Percentiles rank a stretch among this genome's conserved stretches.
These are phyloP conservation scores for Callimorpha dominula DNA, from an alignment of 2,888 invertebrate genomes.

Conservation along the genomic window DNA sequence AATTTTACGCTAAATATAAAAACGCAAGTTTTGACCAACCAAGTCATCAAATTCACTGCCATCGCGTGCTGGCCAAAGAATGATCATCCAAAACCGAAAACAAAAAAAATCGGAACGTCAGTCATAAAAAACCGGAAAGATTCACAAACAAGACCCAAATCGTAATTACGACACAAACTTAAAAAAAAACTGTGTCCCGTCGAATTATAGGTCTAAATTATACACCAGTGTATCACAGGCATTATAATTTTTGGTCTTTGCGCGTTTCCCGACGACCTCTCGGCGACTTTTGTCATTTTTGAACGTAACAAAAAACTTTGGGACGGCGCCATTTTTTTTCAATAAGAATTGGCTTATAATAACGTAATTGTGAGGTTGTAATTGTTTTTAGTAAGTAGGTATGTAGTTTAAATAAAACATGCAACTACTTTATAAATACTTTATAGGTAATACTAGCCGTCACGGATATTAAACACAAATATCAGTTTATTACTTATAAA, in stretches of 20 bases:
- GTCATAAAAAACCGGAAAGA: constrained; percentile 65
- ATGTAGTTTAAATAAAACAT: not conserved
- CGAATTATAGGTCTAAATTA: constrained; percentile 80
- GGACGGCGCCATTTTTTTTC: constrained; percentile 51
- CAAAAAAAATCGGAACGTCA: constrained; percentile 49
- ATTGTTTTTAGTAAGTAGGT: constrained; percentile 4
- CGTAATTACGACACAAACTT: constrained; percentile 63
- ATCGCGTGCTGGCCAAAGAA: constrained; percentile 18
- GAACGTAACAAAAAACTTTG: constrained; percentile 50
- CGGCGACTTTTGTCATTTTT: constrained; percentile 68
- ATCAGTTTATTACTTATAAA: not conserved
- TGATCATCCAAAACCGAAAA: not conserved
- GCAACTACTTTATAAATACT: not conserved
- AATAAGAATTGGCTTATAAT: constrained; percentile 33
- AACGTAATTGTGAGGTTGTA: constrained; percentile 36
- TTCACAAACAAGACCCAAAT: constrained; percentile 58
- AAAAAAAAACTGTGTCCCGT: constrained; percentile 59
- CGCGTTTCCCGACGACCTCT: constrained; percentile 50
- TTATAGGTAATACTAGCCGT: not conserved
- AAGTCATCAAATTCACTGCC: constrained; percentile 29
- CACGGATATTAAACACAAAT: not conserved
- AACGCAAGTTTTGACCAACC: constrained; percentile 10
- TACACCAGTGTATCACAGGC: constrained; percentile 51
- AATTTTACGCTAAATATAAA: constrained; percentile 10
- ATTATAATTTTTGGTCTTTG: constrained; percentile 58